These are phyloP conservation scores for Nipponia nippon DNA, from an alignment of 2,113 vertebrate species.

Conservation along the genomic window DNA sequence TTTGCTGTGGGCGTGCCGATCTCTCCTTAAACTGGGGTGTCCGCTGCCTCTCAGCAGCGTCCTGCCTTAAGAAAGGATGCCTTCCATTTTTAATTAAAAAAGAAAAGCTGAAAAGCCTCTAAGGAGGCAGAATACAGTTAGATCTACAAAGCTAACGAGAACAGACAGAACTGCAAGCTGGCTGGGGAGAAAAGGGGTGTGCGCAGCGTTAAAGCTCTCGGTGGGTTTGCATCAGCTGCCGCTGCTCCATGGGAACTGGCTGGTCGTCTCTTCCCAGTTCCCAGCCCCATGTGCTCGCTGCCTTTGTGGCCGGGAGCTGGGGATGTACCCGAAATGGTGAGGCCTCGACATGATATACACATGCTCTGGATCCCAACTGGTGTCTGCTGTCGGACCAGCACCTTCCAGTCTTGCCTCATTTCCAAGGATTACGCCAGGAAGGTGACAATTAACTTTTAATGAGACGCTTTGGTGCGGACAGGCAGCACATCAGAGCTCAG, in stretches of 20 bases:
- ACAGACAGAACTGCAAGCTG: not conserved
- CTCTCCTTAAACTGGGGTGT: not conserved
- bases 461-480: accelerated
- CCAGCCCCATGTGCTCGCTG: not conserved
- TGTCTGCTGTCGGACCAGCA: not conserved
- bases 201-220: accelerated
- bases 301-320: not conserved
- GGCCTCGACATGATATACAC: accelerated
- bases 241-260: accelerated
- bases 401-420: not conserved
- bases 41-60: not conserved
- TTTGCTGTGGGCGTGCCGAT: not conserved
- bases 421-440: not conserved
- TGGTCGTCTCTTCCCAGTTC: not conserved
- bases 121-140: not conserved
- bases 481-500: not conserved
- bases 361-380: not conserved
- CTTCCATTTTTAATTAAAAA: not conserved
- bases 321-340: accelerated
- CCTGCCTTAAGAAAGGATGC: not conserved
- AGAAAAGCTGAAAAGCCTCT: not conserved
- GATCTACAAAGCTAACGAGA: not conserved
- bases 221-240: not conserved
- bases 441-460: not conserved
- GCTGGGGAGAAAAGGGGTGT: not conserved